Evolutionary conservation across 2,888 invertebrate genomes (phyloP), one percentile per base, ranked within the genome.

Genomic region (Pammene fasciana): DNA sequence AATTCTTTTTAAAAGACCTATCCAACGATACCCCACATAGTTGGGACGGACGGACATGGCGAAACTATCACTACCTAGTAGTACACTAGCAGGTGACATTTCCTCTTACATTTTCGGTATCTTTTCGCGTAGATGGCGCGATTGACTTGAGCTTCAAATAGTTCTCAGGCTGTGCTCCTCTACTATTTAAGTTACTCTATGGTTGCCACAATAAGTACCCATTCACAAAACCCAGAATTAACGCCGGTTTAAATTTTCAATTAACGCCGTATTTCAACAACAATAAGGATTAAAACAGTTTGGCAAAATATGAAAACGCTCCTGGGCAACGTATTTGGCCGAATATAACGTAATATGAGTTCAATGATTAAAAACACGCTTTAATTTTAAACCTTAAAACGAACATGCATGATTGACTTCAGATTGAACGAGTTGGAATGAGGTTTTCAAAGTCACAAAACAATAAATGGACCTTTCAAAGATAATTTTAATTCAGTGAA

Each of bases 401-500:
- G 36, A 0, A 38, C 6, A 0, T 1, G 9, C 36, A 36, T 9
- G n/a, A 38, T 36, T 14, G 36, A 1, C 5, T 36, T 55, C 14
- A 36, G 55, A 38, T 4, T 55, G 36, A 1, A 14, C 26, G n/a
- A 9, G n/a, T 36, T 14, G 9, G 36, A 26, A 38, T 8, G 36
- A 38, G 16, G 8, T 38, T 56, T 36, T 10, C 14, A 56, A 38
- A 38, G 16, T 14, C 16, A 56, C 10, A 10, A 14, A 10, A 38
- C n/a, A 56, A 16, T 56, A 56, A 56, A 48, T 56, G 14, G 55
- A 38, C 10, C 38, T 38, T 14, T 38, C 1, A 55, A 55, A 16
- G 38, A 55, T 55, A 55, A 55, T 55, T 55, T n/a, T n/a, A n/a
- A n/a, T n/a, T n/a, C 55, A 55, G 10, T 56, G 38, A 38, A 56